Percentiles rank a stretch among this genome's conserved stretches.
These are phyloP conservation scores for Caenorhabditis imperialis DNA, from an alignment of 2,888 invertebrate species.

Conservation along the genomic window DNA sequence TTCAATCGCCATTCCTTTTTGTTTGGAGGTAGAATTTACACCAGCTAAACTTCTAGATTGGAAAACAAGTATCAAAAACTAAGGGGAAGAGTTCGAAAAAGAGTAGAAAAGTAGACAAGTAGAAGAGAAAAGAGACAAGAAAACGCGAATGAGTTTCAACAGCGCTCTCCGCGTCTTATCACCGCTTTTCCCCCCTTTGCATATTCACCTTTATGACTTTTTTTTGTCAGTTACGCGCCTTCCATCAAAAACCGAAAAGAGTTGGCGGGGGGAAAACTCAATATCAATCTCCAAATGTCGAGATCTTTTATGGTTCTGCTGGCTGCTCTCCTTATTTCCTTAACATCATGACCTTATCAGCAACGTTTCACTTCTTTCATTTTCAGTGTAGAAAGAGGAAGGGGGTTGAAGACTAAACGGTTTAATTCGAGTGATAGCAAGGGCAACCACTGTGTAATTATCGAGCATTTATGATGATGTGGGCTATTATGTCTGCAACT, in stretches of 20 bases:
- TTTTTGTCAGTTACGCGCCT: constrained; percentile 34
- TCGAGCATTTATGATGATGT: too few relatives aligned
- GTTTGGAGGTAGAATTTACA: too few relatives aligned
- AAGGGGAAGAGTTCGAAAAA: constrained; percentile 25
- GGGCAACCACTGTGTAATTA: constrained; percentile 23
- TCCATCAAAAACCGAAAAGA: constrained; percentile 40
- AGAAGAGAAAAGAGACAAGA: background rate
- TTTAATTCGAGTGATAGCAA: constrained; percentile 40
- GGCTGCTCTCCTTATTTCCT: too few relatives aligned
- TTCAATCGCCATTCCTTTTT: constrained; percentile 40
- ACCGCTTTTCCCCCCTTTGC: constrained; percentile 40
- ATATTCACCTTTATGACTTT: constrained; percentile 57
- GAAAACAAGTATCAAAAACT: background rate
- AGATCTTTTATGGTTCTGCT: too few relatives aligned
- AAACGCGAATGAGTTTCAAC: constrained; percentile 53
- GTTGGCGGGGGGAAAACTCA: too few relatives aligned
- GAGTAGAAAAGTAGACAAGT: constrained; percentile 9
- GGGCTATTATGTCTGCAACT: too few relatives aligned
- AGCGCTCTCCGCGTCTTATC: constrained; percentile 49
- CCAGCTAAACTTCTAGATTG: too few relatives aligned
- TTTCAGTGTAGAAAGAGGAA: too few relatives aligned
- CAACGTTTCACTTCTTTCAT: too few relatives aligned
- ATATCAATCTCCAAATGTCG: too few relatives aligned
- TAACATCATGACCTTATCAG: too few relatives aligned
- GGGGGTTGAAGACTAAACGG: too few relatives aligned